Percentiles rank a stretch among this genome's conserved stretches.
Conservation (phyloP, 2,113 vertebrate genomes). For the Pedetes capensis region DNA sequence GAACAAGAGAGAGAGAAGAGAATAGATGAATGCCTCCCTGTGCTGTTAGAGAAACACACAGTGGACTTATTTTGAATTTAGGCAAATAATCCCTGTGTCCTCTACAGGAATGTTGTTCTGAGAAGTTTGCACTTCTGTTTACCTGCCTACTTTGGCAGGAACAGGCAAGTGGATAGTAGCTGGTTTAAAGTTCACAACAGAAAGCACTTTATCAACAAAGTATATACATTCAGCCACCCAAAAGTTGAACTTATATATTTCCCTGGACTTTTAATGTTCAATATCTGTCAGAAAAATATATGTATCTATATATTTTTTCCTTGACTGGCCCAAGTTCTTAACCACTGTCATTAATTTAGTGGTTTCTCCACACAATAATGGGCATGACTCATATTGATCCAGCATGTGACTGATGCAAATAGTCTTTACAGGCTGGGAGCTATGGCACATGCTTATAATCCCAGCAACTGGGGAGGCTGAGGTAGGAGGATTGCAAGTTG, state of each 20-base stretch:
- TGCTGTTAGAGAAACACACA: background rate
- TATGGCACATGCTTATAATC: too few relatives aligned
- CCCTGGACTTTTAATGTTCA: background rate
- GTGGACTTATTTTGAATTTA: background rate
- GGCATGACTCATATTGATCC: background rate
- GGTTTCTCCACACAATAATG: background rate
- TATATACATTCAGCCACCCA: conserved; percentile 32
- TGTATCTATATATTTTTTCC: background rate
- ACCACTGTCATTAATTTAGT: background rate
- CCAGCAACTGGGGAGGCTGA: too few relatives aligned
- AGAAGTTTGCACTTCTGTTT: conserved; percentile 58
- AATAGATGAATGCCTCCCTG: background rate
- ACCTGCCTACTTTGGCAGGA: conserved; percentile 5
- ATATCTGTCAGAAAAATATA: background rate
- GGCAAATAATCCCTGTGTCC: background rate
- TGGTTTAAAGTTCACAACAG: conserved; percentile 54
- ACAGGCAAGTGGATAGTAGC: conserved; percentile 12
- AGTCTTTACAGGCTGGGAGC: too few relatives aligned
- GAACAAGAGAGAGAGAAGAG: too few relatives aligned
- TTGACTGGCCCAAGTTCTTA: background rate
- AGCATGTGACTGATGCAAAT: background rate
- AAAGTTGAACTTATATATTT: conserved; percentile 38
- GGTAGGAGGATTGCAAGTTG: too few relatives aligned
- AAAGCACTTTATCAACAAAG: conserved; percentile 58
- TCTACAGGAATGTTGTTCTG: conserved; percentile 32